Conservation (phyloP, 2,113 vertebrate genomes). For the Labeo rohita region DNA sequence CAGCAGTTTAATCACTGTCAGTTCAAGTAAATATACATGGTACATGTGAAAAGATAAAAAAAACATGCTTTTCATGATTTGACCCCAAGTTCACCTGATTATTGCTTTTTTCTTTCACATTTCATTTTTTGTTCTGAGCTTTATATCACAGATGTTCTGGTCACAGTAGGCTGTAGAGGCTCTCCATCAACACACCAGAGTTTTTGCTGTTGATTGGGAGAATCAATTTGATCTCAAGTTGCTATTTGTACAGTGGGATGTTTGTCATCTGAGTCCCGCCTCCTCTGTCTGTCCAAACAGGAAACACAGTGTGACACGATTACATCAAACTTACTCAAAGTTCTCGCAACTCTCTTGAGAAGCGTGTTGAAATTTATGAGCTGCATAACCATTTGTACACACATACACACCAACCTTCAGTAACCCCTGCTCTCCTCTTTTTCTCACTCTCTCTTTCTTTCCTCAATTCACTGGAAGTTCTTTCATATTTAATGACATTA, state of each 20-base stretch:
- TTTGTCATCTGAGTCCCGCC: conserved; percentile 51
- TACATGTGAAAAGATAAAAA: not conserved
- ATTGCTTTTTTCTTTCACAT: not conserved
- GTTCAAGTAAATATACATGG: not conserved
- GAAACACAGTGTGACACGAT: conserved; percentile 36
- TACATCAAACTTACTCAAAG: conserved; percentile 33
- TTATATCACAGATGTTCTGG: not conserved
- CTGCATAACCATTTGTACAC: not conserved
- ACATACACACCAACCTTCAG: not conserved
- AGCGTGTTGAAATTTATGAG: not conserved
- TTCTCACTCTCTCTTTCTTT: conserved; percentile 11
- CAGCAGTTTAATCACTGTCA: not conserved
- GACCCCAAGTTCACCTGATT: not conserved
- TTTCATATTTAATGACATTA: conserved; percentile 65
- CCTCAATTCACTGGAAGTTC: not conserved
- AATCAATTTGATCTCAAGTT: conserved; percentile 17
- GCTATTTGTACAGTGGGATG: conserved; percentile 33
- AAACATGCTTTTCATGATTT: not conserved
- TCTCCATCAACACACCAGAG: conserved; percentile 17
- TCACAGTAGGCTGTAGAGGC: not conserved
- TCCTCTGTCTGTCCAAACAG: conserved; percentile 52
- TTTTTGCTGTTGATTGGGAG: conserved; percentile 44
- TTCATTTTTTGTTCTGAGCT: not conserved
- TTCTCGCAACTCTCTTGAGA: not conserved
- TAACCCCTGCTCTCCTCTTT: conserved; percentile 27